A percentile compares a stretch with the other conserved stretches of the same genome.
Conservation (phyloP, 2,888 invertebrate genomes). For the Tromatobia lineatoria region DNA sequence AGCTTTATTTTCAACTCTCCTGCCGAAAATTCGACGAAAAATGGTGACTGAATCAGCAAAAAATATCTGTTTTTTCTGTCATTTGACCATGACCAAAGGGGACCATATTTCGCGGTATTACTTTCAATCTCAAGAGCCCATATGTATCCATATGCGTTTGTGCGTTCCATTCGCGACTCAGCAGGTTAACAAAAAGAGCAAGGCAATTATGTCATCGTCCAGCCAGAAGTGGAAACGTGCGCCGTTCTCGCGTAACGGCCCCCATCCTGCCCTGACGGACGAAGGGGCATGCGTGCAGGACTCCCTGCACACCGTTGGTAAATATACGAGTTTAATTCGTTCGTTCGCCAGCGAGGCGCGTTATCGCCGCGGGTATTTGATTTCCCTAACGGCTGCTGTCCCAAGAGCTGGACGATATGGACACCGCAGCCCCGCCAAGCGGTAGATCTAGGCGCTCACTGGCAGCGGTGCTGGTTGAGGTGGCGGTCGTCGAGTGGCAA, state of each 20-base stretch:
- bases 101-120: too few species aligned
- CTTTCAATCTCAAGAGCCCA: neutral
- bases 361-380: conserved; percentile 75
- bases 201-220: conserved; percentile 41
- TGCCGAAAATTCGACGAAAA: too few species aligned
- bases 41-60: too few species aligned
- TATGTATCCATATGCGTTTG: neutral
- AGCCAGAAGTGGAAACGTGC: conserved; percentile 23
- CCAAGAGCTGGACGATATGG: conserved; percentile 44
- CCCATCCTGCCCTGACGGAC: conserved; percentile 1
- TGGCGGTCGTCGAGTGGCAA: conserved; percentile 22
- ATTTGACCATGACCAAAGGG: too few species aligned
- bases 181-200: conserved; percentile 32
- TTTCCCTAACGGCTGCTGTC: conserved; percentile 73
- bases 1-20: too few species aligned
- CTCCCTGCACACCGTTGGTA: conserved; percentile 67
- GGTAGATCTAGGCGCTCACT: conserved; percentile 28
- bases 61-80: too few species aligned
- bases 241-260: conserved; percentile 2
- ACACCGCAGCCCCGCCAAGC: neutral
- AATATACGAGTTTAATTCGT: conserved; percentile 76
- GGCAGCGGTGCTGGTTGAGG: conserved; percentile 28
- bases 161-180: conserved; percentile 38
- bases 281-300: conserved; percentile 7
- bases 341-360: conserved; percentile 67